A percentile compares a stretch with the other conserved stretches of the same genome.
Evolutionary conservation across 2,797 vertebrate genomes (phyloP).

Genomic region (Loris lydekkerianus): DNA sequence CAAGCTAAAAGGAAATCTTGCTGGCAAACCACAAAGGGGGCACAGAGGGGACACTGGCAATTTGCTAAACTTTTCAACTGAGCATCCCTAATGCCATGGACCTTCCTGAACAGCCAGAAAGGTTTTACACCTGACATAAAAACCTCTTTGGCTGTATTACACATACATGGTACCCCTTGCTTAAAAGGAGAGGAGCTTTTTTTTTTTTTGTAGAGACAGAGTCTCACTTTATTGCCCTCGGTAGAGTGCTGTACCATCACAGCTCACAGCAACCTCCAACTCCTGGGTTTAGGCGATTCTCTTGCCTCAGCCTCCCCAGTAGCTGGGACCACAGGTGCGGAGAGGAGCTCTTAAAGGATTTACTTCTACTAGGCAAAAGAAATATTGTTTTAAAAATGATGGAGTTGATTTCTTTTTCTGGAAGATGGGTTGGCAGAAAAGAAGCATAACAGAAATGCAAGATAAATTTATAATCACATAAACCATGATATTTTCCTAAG

Average conservation of each 20-base stretch:
- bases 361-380: constrained; percentile 24
- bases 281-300: too few relatives aligned
- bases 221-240: too few relatives aligned
- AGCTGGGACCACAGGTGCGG: background rate
- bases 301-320: too few relatives aligned
- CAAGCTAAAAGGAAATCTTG: constrained; percentile 30
- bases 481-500: constrained; percentile 51
- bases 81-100: background rate
- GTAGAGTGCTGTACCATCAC: too few relatives aligned
- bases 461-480: constrained; percentile 39
- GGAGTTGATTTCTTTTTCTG: background rate
- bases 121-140: background rate
- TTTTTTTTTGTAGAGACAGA: too few relatives aligned
- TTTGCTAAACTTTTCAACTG: constrained; percentile 21
- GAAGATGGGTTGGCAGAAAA: background rate
- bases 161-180: background rate
- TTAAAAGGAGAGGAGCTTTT: background rate
- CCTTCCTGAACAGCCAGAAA: constrained; percentile 37
- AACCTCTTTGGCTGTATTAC: background rate
- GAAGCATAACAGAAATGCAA: constrained; percentile 19
- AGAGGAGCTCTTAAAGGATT: constrained; percentile 27
- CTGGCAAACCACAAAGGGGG: background rate
- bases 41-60: constrained; percentile 9
- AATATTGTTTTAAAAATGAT: constrained; percentile 39
- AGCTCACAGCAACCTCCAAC: too few relatives aligned